phyloP scores from a whole-genome alignment of 2,113 vertebrate genomes.

The Leiothrix lutea region DNA sequence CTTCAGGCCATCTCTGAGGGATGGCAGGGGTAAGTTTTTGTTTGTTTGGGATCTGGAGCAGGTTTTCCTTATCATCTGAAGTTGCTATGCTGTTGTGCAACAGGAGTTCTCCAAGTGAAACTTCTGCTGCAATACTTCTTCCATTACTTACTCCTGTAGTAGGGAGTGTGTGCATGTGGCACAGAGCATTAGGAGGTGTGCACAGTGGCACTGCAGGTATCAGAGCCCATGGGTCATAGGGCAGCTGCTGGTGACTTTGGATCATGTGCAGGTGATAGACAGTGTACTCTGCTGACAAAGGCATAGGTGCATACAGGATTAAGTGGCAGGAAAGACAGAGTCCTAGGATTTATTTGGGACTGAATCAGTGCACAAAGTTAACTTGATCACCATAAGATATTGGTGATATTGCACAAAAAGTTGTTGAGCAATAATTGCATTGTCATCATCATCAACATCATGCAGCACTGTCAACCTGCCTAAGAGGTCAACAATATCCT shows the following conservation, averaged over 20 bases:
- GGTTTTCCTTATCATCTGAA: background rate
- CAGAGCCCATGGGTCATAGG: background rate
- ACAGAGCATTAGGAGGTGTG: background rate
- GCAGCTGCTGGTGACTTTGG: background rate
- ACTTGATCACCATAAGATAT: background rate
- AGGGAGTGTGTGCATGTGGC: background rate
- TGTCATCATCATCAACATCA: background rate
- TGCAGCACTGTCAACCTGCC: background rate
- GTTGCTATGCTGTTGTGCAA: background rate
- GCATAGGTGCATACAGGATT: background rate
- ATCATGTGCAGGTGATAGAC: accelerated
- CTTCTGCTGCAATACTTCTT: background rate
- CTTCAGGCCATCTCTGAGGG: background rate
- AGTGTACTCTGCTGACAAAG: background rate
- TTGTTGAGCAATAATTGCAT: background rate
- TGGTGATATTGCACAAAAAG: accelerated
- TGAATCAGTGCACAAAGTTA: background rate
- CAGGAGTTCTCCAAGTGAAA: background rate
- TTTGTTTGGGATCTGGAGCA: background rate
- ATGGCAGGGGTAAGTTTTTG: background rate
- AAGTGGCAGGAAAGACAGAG: background rate
- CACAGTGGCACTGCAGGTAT: background rate
- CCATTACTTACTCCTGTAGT: background rate
- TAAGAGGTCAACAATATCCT: background rate
- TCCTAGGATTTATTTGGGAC: background rate